These are phyloP conservation scores for Mustela lutreola DNA, from an alignment of 2,113 vertebrate species.

Conservation along the genomic window DNA sequence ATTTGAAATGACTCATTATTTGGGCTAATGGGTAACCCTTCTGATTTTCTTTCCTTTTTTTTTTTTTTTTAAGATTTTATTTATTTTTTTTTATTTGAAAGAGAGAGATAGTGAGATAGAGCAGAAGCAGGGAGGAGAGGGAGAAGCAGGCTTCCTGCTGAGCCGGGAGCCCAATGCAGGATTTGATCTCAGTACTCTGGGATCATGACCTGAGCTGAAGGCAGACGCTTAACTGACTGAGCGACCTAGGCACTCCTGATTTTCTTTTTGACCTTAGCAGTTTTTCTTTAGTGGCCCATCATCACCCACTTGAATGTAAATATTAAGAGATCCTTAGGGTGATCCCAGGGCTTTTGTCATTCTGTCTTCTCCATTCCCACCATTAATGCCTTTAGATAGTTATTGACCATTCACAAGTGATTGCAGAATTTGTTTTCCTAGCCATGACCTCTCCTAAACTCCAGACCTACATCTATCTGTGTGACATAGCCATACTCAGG, in stretches of 20 bases:
- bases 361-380: not conserved
- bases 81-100: too few relatives aligned
- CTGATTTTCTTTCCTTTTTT: not conserved
- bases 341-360: not conserved
- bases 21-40: not conserved
- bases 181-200: too few relatives aligned
- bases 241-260: too few relatives aligned
- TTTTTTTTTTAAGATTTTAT: too few relatives aligned
- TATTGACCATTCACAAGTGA: not conserved
- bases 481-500: not conserved
- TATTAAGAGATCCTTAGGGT: not conserved
- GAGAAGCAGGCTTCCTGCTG: too few relatives aligned
- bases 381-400: not conserved
- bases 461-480: not conserved
- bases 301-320: not conserved
- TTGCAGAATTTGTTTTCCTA: not conserved
- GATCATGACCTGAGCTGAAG: too few relatives aligned
- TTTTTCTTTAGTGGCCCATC: not conserved
- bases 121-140: too few relatives aligned
- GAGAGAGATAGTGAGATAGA: too few relatives aligned
- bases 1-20: not conserved
- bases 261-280: not conserved
- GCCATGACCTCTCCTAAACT: not conserved
- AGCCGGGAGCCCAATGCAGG: too few relatives aligned
- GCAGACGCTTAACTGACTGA: too few relatives aligned